A percentile compares a stretch with the other conserved stretches of the same genome.
phyloP scores from a whole-genome alignment of 1,140 invertebrate genomes.

The Ceratosolen solmsi region DNA sequence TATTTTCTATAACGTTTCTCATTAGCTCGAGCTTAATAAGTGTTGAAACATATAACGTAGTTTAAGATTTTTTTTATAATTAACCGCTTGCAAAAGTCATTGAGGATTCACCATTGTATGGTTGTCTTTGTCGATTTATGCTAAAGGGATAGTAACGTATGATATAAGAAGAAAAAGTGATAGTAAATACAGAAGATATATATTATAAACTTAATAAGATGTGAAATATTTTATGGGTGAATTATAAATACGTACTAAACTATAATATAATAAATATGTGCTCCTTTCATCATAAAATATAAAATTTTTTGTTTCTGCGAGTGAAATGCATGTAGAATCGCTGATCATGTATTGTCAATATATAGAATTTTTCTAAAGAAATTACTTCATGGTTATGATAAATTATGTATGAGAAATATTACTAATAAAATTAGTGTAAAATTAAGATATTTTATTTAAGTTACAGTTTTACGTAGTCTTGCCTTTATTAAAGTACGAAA shows the following conservation, averaged over 20 bases:
- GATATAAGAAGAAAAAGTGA: not conserved
- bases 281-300: too few species aligned
- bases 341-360: not conserved
- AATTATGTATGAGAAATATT: conserved; percentile 8
- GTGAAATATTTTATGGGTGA: not conserved
- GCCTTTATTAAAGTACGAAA: too few species aligned
- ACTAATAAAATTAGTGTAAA: not conserved
- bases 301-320: conserved; percentile 7
- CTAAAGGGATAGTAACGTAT: not conserved
- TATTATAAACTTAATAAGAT: not conserved
- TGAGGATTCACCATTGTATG: too few species aligned
- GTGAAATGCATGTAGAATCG: not conserved
- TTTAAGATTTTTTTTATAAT: too few species aligned
- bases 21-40: too few species aligned
- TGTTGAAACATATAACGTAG: too few species aligned
- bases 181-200: not conserved
- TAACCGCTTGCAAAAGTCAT: too few species aligned
- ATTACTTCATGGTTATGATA: not conserved
- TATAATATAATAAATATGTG: too few species aligned
- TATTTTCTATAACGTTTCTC: not conserved
- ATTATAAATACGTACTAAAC: not conserved
- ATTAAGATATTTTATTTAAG: conserved; percentile 6
- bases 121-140: too few species aligned
- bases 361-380: not conserved
- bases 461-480: too few species aligned